A percentile compares a stretch with the other conserved stretches of the same genome.
These are phyloP conservation scores for Clitarchus hookeri DNA, from an alignment of 2,888 invertebrate genomes.

Conservation along the genomic window DNA sequence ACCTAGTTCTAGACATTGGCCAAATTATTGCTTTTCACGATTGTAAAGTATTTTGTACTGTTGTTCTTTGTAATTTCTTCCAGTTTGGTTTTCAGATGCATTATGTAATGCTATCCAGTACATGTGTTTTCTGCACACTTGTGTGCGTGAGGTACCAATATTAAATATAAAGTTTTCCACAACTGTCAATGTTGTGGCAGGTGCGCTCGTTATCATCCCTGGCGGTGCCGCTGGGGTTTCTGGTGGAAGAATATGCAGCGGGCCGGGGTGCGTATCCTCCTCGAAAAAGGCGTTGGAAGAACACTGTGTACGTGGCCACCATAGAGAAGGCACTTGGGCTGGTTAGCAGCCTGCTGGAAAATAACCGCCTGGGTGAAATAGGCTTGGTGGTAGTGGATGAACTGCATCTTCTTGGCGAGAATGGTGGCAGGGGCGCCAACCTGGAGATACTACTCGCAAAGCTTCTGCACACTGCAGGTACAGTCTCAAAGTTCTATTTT, in stretches of 20 bases:
- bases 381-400: slow-evolving; percentile 89
- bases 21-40: too few species aligned
- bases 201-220: slow-evolving; percentile 83
- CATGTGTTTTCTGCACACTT: too few species aligned
- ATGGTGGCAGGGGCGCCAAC: slow-evolving; percentile 76
- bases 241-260: slow-evolving; percentile 94
- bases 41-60: too few species aligned
- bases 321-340: slow-evolving; percentile 92
- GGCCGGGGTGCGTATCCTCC: slow-evolving; percentile 86
- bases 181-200: slow-evolving; percentile 54
- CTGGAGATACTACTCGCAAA: slow-evolving; percentile 86
- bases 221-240: slow-evolving; percentile 83
- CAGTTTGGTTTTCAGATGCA: too few species aligned
- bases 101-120: too few species aligned
- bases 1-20: too few species aligned
- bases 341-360: slow-evolving; percentile 82
- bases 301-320: slow-evolving; percentile 87
- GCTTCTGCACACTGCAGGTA: slow-evolving; percentile 67
- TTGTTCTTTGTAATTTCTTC: too few species aligned
- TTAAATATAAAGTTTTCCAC: too few species aligned
- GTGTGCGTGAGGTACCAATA: too few species aligned
- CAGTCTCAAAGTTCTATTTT: background rate
- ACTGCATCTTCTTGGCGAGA: slow-evolving; percentile 89
- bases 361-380: slow-evolving; percentile 71
- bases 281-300: slow-evolving; percentile 74